phyloP scores from a whole-genome alignment of 92 coral and sea anemone genomes.

The Isaurus tuberculatus region DNA sequence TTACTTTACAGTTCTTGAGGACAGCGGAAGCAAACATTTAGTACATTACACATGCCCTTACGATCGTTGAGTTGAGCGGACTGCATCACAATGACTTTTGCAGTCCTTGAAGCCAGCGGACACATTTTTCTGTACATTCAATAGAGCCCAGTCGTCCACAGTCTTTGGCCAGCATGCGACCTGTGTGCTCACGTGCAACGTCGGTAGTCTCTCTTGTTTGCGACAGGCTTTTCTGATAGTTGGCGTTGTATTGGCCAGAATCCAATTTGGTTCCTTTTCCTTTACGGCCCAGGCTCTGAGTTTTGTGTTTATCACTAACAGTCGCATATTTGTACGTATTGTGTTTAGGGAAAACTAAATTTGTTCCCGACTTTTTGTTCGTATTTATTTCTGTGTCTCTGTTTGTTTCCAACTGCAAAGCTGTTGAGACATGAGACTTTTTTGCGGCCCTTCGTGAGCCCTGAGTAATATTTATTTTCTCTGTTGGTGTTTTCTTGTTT shows the following conservation, averaged over 20 bases:
- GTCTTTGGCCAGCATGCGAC: conserved; percentile 6
- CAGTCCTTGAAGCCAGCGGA: conserved; percentile 33
- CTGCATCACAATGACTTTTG: not conserved
- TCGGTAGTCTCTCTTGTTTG: not conserved
- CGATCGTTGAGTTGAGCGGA: not conserved
- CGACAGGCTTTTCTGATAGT: not conserved
- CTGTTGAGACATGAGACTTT: not conserved
- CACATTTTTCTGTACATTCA: conserved; percentile 36
- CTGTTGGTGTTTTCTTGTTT: not conserved
- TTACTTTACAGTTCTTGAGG: no score
- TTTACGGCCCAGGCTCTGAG: not conserved
- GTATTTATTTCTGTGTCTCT: not conserved
- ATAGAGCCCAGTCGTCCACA: conserved; percentile 26
- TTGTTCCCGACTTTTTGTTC: not conserved
- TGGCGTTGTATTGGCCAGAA: not conserved
- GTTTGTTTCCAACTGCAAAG: not conserved
- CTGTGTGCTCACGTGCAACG: not conserved
- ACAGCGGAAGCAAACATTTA: no score
- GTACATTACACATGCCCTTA: no score
- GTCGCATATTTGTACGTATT: not conserved
- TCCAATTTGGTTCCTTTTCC: not conserved
- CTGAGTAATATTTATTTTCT: not conserved
- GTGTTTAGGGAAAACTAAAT: conserved; percentile 3
- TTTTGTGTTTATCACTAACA: not conserved
- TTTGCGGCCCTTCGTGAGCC: not conserved